Evolutionary conservation across 2,797 vertebrate species (phyloP), one percentile per base, ranked within the genome.

Genomic region (Cossypha polioptera): DNA sequence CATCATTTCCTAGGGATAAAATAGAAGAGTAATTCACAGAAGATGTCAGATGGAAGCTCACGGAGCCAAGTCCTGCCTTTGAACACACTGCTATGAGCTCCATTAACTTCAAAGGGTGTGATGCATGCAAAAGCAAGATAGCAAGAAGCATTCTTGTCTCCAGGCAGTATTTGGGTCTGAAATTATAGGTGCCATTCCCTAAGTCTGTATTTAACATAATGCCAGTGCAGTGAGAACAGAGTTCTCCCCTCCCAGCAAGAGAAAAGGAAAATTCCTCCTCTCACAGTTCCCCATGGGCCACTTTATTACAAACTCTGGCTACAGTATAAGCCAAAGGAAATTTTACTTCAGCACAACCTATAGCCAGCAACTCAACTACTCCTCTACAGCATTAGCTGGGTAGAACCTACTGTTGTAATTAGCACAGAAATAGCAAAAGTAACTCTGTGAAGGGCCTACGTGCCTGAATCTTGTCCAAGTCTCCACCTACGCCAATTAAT

Each of bases 1-100:
- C 59, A 99, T 98, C 95, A 99, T 97, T 72, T 96, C 97, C 98
- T 98, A 95, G 11, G 55, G 81, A 94, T 66, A 86, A 86, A 96
- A 93, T 3, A 54, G 33, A 91, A 85, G 72, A 54, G 33, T 20
- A 90, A 91, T 94, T 88, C 43, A 89, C 61, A 19, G 42, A 51
- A 16, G 59, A 62, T 5, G 42, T 88, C 65, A 55, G 48, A 80
- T 10, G 33, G 75, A 65, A 90, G 75, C 68, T 83, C 71, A 36
- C 0, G 0, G 17, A 92, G 73, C 22, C 75, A 83, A 57, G 51
- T 22, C 53, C 33, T 48, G 69, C 42, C 79, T 95, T 86, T 86
- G 78, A 95, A 92, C 35, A 71, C 47, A 28, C 1, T 15, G n/a
- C 19, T 63, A 69, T 45, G 63, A 87, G 24, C 45, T 53, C 66